Conservation (phyloP, 2,113 vertebrate genomes). For the Lepus timidus region DNA sequence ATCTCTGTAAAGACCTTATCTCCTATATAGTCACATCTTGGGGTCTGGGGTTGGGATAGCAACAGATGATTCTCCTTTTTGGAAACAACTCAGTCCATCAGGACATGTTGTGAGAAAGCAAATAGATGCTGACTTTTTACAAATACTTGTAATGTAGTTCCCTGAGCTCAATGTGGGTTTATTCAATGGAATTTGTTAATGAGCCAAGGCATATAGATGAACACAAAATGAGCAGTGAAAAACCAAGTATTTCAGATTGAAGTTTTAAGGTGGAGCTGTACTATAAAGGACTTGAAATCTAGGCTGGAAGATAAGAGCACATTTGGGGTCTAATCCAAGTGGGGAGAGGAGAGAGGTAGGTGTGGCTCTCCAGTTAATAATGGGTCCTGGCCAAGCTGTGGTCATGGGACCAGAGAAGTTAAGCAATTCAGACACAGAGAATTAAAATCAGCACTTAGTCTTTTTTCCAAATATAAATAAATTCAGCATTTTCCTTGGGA, state of each 20-base stretch:
- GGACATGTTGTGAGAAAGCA: neutral
- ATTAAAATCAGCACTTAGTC: neutral
- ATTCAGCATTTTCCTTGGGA: neutral
- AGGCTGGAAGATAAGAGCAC: neutral
- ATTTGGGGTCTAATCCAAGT: neutral
- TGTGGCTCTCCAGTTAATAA: neutral
- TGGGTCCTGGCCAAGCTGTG: neutral
- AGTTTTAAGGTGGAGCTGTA: neutral
- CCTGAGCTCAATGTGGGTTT: neutral
- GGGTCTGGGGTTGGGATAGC: neutral
- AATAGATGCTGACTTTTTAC: neutral
- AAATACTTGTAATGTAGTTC: neutral
- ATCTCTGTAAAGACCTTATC: neutral
- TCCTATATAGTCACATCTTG: neutral
- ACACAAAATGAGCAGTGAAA: neutral
- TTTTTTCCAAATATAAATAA: slow-evolving; percentile 38
- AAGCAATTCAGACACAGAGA: neutral
- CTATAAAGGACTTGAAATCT: neutral
- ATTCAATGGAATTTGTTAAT: neutral
- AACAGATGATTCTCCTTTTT: neutral
- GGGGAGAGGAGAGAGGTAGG: neutral
- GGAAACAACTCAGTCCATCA: neutral
- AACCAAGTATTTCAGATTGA: neutral
- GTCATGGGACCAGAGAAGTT: neutral
- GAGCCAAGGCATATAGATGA: neutral